Base-by-base conservation (phyloP, 1,140 invertebrate species). In the Arctopsyche grandis region DNA sequence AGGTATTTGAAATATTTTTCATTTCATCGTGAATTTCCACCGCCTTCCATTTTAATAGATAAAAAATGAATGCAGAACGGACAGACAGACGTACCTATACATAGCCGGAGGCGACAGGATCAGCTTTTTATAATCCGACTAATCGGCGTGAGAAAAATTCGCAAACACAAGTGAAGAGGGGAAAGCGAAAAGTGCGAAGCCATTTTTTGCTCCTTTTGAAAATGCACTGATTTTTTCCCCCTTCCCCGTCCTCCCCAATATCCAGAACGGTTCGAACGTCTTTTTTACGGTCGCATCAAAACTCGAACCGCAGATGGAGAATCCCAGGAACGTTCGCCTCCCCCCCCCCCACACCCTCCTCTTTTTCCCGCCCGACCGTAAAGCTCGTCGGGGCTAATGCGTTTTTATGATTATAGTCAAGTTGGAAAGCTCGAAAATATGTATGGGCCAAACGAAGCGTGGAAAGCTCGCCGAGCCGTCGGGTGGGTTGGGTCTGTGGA, bases 361-460 rank as follows among this genome's bases (percentile, higher is more conserved):
- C 44, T 46, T 7, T 46, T 22, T 26, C 63, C 63, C 24, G 19
- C 22, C 7, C 29, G 24, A 38, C 58, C 74, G 43, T 76, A 76
- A 76, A 76, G 74, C 74, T 63, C 74, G 74, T 48, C 74, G 46
- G 74, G 38, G 74, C 74, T 76, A 76, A 76, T 76, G 74, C 74
- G 74, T 76, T 76, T 76, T 76, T 76, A 76, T 76, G 74, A 76
- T 76, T 76, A 76, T 76, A 76, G 74, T 76, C 74, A 63, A 76
- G 74, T 76, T 58, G 74, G 74, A 76, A 76, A 76, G 56, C 74
- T 63, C 58, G 14, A 63, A 76, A 76, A 76, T 76, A 76, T 76
- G 74, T 76, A 63, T 76, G 74, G 74, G 58, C 74, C 74, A 76
- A 76, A 76, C 74, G 74, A 76, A 76, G 56, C 74, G 74, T 76